Evolutionary conservation across 2,113 vertebrate species (phyloP).

Genomic region (Muscicapa adusta): DNA sequence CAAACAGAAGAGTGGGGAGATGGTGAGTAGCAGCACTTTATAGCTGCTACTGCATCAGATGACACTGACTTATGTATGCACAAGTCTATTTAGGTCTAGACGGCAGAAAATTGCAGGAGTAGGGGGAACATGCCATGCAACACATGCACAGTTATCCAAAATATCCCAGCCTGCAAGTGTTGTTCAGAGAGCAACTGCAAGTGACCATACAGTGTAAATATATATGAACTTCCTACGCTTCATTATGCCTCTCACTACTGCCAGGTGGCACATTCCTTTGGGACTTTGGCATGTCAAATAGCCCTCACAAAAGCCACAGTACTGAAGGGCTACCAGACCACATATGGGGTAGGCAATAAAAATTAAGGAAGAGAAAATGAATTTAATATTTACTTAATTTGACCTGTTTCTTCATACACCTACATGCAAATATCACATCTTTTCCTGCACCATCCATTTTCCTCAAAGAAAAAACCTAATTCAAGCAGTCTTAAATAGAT

Average conservation of each 20-base stretch:
- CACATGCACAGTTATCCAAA: not conserved
- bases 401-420: not conserved
- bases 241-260: rapidly evolving
- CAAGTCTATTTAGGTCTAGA: not conserved
- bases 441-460: not conserved
- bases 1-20: not conserved
- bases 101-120: not conserved
- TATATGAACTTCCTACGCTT: not conserved
- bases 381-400: not conserved
- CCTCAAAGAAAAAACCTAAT: not conserved
- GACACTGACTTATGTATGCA: rapidly evolving
- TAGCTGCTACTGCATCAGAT: not conserved
- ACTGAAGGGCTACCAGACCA: not conserved
- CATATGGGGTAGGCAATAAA: not conserved
- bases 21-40: not conserved
- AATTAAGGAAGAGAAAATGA: not conserved
- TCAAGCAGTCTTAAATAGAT: not conserved
- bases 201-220: not conserved
- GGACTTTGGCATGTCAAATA: not conserved
- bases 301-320: not conserved
- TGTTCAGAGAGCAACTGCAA: not conserved
- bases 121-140: not conserved
- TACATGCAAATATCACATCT: not conserved
- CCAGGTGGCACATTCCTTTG: not conserved
- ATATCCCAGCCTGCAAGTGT: not conserved